Evolutionary conservation across 2,113 vertebrate genomes (phyloP).

Genomic region (Hypocryptadius cinnamomeus): DNA sequence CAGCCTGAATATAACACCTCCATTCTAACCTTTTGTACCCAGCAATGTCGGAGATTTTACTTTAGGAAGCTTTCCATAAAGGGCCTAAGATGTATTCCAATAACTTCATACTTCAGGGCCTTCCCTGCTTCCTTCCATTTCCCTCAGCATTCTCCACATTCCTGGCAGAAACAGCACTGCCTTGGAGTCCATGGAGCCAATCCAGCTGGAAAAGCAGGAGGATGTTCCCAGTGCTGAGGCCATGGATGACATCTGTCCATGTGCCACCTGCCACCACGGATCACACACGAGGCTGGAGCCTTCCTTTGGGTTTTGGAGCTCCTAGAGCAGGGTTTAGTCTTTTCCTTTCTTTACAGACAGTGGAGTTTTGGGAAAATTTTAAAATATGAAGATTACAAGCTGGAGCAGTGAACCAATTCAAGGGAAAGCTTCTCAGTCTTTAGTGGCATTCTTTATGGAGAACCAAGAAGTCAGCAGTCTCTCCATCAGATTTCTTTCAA

Average conservation of each 20-base stretch:
- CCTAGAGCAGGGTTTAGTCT: not conserved
- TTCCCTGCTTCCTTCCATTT: not conserved
- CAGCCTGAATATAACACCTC: not conserved
- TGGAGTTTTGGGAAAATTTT: not conserved
- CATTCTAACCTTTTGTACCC: not conserved
- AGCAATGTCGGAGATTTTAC: not conserved
- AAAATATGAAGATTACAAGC: not conserved
- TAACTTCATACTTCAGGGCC: not conserved
- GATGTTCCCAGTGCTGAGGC: not conserved
- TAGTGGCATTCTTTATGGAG: not conserved
- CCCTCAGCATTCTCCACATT: not conserved
- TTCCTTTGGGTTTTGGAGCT: not conserved
- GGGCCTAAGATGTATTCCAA: not conserved
- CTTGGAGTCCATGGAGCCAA: not conserved
- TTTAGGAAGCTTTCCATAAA: not conserved
- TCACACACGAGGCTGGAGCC: fast-evolving
- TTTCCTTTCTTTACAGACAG: not conserved
- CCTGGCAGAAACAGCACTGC: not conserved
- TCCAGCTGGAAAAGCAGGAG: not conserved
- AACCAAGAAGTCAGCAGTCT: not conserved
- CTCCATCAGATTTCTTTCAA: not conserved
- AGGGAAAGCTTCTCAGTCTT: not conserved
- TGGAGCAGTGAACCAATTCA: not conserved
- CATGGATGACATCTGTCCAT: fast-evolving
- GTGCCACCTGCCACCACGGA: not conserved